Evolutionary conservation across 2,888 invertebrate species (phyloP).

Genomic region (Cancer borealis): DNA sequence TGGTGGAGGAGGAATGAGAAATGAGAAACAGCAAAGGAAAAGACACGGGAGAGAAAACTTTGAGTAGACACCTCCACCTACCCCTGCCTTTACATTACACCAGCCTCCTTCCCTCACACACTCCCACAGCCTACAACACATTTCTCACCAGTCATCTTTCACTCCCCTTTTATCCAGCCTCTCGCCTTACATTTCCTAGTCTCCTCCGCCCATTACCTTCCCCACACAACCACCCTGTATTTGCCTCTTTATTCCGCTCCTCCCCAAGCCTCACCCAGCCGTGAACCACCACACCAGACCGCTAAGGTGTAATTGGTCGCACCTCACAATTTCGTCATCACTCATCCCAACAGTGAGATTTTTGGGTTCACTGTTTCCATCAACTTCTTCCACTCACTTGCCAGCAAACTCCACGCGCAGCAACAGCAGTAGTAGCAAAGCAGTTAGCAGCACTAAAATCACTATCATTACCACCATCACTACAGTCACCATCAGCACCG

Average conservation of each 20-base stretch:
- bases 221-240: not conserved
- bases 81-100: not conserved
- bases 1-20: too few relatives aligned
- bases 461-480: slow-evolving; percentile 26
- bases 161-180: not conserved
- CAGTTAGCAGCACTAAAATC: not conserved
- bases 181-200: not conserved
- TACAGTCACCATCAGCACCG: not conserved
- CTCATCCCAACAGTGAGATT: not conserved
- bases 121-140: not conserved
- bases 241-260: not conserved
- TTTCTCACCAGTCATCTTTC: not conserved
- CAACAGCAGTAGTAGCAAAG: not conserved
- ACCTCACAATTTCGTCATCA: slow-evolving; percentile 20
- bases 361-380: not conserved
- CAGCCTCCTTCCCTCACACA: not conserved
- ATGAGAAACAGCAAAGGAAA: too few relatives aligned
- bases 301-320: not conserved
- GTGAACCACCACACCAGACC: not conserved
- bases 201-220: not conserved
- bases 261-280: not conserved
- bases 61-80: not conserved
- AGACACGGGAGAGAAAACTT: too few relatives aligned
- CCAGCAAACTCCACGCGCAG: not conserved
- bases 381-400: not conserved